These are phyloP conservation scores for Cirrhinus molitorella DNA, from an alignment of 2,797 vertebrate genomes.

Conservation along the genomic window DNA sequence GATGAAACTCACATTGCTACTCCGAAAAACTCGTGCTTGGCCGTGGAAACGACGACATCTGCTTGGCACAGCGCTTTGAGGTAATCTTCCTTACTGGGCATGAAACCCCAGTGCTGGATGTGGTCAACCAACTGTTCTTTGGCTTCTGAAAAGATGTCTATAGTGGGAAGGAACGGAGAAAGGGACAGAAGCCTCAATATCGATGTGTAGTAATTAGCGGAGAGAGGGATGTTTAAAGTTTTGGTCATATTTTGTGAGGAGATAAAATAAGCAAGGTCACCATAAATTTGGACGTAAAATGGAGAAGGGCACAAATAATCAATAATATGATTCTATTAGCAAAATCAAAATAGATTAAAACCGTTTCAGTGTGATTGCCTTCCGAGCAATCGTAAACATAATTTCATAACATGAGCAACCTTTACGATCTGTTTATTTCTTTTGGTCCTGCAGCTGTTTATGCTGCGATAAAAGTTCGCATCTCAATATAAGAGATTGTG, in stretches of 20 bases:
- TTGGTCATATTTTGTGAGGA: slow-evolving; percentile 42
- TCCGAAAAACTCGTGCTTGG: slow-evolving; percentile 97
- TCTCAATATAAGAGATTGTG: slow-evolving; percentile 73
- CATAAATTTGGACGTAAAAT: slow-evolving; percentile 62
- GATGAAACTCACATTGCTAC: slow-evolving; percentile 93
- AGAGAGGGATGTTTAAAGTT: slow-evolving; percentile 56
- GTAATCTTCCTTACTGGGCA: slow-evolving; percentile 89
- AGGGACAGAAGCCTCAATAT: slow-evolving; percentile 47
- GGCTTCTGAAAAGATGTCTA: slow-evolving; percentile 90
- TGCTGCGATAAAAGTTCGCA: slow-evolving; percentile 73
- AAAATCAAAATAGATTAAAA: slow-evolving; percentile 76
- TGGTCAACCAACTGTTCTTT: slow-evolving; percentile 79
- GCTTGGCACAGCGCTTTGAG: slow-evolving; percentile 86
- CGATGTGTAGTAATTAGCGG: slow-evolving; percentile 42
- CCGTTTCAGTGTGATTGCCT: slow-evolving; percentile 77
- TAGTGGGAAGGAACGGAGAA: slow-evolving; percentile 61
- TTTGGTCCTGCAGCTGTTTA: slow-evolving; percentile 60
- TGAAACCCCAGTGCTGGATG: slow-evolving; percentile 91
- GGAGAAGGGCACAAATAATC: slow-evolving; percentile 69
- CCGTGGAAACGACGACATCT: slow-evolving; percentile 95
- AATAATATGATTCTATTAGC: slow-evolving; percentile 74
- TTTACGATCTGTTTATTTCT: slow-evolving; percentile 69
- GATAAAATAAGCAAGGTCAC: slow-evolving; percentile 58
- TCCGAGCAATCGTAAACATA: slow-evolving; percentile 71
- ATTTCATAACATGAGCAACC: slow-evolving; percentile 69